Conservation (phyloP, 2,888 invertebrate genomes). For the Mechanitis messenoides region DNA sequence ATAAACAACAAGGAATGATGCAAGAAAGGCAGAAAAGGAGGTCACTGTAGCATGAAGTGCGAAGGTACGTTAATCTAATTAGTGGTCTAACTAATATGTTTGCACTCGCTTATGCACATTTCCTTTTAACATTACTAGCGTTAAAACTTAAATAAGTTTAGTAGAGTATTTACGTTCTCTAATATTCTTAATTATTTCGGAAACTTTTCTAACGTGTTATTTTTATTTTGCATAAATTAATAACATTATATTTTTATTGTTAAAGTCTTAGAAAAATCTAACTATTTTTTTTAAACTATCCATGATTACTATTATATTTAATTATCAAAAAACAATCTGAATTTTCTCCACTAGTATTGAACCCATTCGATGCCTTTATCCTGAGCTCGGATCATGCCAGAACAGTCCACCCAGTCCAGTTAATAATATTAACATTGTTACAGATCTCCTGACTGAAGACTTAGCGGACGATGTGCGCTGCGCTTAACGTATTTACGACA, state of each 20-base stretch:
- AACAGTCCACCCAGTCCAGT: too few species aligned
- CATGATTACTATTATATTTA: too few species aligned
- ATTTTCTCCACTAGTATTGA: too few species aligned
- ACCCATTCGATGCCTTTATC: too few species aligned
- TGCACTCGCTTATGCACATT: conserved; percentile 23
- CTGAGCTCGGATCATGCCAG: too few species aligned
- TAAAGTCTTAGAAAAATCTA: too few species aligned
- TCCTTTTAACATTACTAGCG: conserved; percentile 26
- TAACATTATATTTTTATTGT: too few species aligned
- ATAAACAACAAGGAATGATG: conserved; percentile 85
- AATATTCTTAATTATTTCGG: too few species aligned
- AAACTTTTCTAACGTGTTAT: too few species aligned
- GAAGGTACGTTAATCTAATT: conserved; percentile 72
- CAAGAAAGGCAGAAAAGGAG: conserved; percentile 79
- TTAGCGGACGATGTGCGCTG: conserved; percentile 80
- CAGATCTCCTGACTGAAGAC: conserved; percentile 81
- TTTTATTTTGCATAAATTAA: background rate
- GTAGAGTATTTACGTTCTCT: too few species aligned
- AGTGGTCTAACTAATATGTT: conserved; percentile 16
- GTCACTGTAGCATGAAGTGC: conserved; percentile 82
- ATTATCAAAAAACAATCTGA: too few species aligned
- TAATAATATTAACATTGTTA: conserved; percentile 24
- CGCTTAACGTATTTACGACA: conserved; percentile 77
- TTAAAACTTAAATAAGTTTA: conserved; percentile 8
- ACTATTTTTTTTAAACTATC: too few species aligned